A percentile compares a stretch with the other conserved stretches of the same genome.
phyloP scores from a whole-genome alignment of 1,140 invertebrate species.

The Drosophila kikkawai region DNA sequence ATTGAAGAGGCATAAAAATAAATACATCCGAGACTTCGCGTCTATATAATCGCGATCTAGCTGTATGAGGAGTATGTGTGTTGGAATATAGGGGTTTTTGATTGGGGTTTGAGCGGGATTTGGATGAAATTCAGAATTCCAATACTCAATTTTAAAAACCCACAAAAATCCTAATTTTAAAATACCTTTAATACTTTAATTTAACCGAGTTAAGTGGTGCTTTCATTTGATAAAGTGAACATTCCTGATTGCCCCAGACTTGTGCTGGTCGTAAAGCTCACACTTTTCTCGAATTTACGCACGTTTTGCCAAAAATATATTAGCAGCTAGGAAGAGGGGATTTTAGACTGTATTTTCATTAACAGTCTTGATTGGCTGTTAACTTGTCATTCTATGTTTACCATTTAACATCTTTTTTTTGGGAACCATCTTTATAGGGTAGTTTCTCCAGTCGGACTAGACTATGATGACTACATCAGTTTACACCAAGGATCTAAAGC shows the following conservation, averaged over 20 bases:
- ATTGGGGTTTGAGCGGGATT: not conserved
- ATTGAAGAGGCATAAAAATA: constrained; percentile 67
- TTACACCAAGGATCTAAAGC: not conserved
- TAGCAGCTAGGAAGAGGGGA: not conserved
- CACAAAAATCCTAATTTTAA: too few relatives aligned
- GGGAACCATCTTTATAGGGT: not conserved
- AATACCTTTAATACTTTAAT: too few relatives aligned
- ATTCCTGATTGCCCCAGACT: constrained; percentile 41
- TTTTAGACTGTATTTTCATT: not conserved
- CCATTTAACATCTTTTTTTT: not conserved
- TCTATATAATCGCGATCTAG: constrained; percentile 22
- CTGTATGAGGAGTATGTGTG: not conserved
- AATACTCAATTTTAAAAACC: too few relatives aligned
- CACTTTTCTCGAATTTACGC: constrained; percentile 67
- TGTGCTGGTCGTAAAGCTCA: constrained; percentile 65
- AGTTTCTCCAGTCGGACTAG: not conserved
- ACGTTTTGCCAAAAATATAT: constrained; percentile 59
- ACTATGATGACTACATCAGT: not conserved
- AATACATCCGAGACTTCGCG: constrained; percentile 44
- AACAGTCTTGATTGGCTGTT: constrained; percentile 1
- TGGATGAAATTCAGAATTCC: not conserved
- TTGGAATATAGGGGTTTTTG: constrained; percentile 32
- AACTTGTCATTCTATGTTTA: constrained; percentile 5
- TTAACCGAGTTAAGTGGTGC: too few relatives aligned
- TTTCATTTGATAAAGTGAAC: not conserved